Evolutionary conservation across 2,797 vertebrate genomes (phyloP).

Genomic region (Danio kyathit): DNA sequence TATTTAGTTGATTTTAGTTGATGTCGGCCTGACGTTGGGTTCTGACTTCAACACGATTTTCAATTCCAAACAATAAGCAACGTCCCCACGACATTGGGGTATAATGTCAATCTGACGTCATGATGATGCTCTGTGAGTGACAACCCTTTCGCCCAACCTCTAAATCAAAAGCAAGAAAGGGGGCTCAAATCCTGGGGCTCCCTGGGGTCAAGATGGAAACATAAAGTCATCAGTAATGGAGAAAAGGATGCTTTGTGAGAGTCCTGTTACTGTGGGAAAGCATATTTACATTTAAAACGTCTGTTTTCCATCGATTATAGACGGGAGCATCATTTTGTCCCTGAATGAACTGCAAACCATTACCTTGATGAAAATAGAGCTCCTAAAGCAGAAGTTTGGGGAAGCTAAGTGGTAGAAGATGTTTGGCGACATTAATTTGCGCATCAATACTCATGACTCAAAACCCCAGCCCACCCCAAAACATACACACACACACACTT

Average conservation of each 20-base stretch:
- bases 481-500: conserved; percentile 7
- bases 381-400: conserved; percentile 30
- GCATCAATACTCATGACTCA: conserved; percentile 39
- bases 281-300: conserved; percentile 44
- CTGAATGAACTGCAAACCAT: conserved; percentile 41
- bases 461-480: conserved; percentile 7
- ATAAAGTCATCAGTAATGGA: conserved; percentile 21
- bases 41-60: too few species aligned
- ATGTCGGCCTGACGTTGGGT: too few species aligned
- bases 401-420: conserved; percentile 46
- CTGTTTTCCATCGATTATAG: conserved; percentile 42
- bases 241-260: neutral
- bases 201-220: conserved; percentile 22
- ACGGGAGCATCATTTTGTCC: conserved; percentile 8
- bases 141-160: neutral
- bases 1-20: too few species aligned
- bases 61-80: too few species aligned
- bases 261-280: conserved; percentile 16
- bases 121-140: conserved; percentile 4
- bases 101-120: too few species aligned
- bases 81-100: too few species aligned
- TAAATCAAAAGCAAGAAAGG: neutral
- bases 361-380: conserved; percentile 35
- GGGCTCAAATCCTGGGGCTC: neutral
- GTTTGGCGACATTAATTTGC: conserved; percentile 27